Percentiles rank a stretch among this genome's conserved stretches.
Evolutionary conservation across 1,140 invertebrate species (phyloP).

Genomic region (Mizuhopecten yessoensis): DNA sequence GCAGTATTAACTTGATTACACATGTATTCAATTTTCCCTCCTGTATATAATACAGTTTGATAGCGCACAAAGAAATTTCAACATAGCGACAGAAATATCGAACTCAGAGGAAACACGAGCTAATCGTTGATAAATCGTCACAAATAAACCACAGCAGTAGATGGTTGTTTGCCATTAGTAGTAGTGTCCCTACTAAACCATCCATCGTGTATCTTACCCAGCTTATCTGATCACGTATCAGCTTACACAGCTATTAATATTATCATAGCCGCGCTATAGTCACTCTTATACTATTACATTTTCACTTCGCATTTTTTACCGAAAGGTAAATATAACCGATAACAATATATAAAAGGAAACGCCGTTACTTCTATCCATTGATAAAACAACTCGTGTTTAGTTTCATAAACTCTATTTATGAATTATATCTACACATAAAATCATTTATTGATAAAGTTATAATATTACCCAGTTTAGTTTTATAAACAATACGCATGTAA

Average conservation of each 20-base stretch:
- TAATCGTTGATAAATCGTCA: neutral
- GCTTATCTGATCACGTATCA: neutral
- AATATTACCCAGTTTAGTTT: neutral
- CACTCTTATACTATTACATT: neutral
- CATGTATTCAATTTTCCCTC: no score
- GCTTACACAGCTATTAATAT: neutral
- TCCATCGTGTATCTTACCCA: neutral
- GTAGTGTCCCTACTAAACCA: neutral
- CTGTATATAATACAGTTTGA: neutral
- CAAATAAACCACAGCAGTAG: neutral
- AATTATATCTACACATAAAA: conserved; percentile 22
- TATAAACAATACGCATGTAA: neutral
- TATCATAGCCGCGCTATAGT: neutral
- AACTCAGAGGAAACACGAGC: neutral
- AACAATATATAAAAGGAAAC: neutral
- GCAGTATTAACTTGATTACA: no score
- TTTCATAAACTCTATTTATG: conserved; percentile 28
- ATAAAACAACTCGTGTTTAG: conserved; percentile 3
- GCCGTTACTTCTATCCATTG: neutral
- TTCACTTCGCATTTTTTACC: neutral
- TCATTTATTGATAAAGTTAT: conserved; percentile 30
- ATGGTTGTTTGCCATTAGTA: no score
- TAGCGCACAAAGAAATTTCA: neutral
- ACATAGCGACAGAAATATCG: no score
- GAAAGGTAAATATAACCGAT: conserved; percentile 27